Evolutionary conservation across 2,113 vertebrate species (phyloP).

Genomic region (Talpa occidentalis): DNA sequence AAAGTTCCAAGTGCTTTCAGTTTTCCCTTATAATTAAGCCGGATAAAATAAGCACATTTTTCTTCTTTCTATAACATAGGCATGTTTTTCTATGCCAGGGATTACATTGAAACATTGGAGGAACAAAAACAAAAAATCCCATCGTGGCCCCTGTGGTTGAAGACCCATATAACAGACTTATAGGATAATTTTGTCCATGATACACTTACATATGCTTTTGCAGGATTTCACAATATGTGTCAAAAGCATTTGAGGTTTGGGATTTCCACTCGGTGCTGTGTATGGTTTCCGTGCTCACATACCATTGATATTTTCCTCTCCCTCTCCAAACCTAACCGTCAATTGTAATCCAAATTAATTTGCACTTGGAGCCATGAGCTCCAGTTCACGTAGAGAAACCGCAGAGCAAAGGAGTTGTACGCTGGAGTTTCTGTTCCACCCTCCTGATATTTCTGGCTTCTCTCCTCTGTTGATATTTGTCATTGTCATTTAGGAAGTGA

Average conservation of each 20-base stretch:
- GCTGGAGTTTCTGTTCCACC: neutral
- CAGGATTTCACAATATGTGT: conserved; percentile 68
- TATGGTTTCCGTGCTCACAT: conserved; percentile 64
- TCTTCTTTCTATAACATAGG: conserved; percentile 49
- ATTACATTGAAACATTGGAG: conserved; percentile 48
- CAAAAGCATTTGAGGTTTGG: conserved; percentile 69
- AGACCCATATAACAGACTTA: neutral
- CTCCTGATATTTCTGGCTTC: neutral
- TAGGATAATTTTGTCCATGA: conserved; percentile 62
- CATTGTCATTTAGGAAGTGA: neutral
- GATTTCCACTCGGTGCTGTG: conserved; percentile 60
- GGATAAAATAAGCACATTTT: conserved; percentile 61
- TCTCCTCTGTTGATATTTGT: neutral
- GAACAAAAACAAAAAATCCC: conserved; percentile 44
- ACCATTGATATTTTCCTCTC: conserved; percentile 52
- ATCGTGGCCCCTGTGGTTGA: neutral
- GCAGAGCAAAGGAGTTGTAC: neutral
- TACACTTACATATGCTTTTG: conserved; percentile 49
- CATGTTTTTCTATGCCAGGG: conserved; percentile 47
- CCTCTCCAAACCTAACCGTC: conserved; percentile 61
- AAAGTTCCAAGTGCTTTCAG: conserved; percentile 40
- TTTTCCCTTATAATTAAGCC: conserved; percentile 45
- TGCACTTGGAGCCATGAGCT: conserved; percentile 50
- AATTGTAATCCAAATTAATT: conserved; percentile 77
- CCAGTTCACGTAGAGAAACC: conserved; percentile 54